Evolutionary conservation across 64 coral and sea anemone genomes (phyloP).

Genomic region (Actinia tenebrosa): DNA sequence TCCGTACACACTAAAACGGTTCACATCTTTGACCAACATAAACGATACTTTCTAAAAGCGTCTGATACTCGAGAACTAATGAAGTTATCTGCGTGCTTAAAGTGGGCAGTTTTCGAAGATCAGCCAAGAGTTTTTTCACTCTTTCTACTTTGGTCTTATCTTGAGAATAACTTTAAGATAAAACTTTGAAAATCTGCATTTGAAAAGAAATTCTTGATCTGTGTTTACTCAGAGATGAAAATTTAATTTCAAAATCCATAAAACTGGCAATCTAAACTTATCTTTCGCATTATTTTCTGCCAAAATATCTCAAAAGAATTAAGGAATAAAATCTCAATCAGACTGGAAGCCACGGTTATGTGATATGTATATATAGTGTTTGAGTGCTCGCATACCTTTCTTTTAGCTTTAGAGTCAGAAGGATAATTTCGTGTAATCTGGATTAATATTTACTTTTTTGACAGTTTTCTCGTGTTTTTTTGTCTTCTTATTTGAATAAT

Average conservation of each 20-base stretch:
- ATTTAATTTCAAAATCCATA: not conserved
- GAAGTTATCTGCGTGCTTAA: not conserved
- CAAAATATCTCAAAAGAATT: not conserved
- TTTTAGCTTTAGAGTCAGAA: not conserved
- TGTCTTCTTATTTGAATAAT: not conserved
- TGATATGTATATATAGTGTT: not conserved
- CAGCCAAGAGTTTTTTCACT: not conserved
- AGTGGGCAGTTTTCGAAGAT: not conserved
- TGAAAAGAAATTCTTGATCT: not conserved
- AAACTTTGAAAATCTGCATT: conserved; percentile 1
- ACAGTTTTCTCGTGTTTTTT: conserved; percentile 1
- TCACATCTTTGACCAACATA: too few relatives aligned
- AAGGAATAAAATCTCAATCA: not conserved
- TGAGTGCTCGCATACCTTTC: not conserved
- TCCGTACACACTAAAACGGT: too few relatives aligned
- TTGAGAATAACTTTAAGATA: not conserved
- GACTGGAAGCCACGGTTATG: not conserved
- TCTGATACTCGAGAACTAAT: not conserved
- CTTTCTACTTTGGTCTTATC: not conserved
- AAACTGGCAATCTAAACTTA: not conserved
- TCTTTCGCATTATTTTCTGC: not conserved
- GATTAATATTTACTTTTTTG: not conserved
- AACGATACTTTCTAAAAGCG: not conserved
- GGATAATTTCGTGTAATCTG: not conserved
- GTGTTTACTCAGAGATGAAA: not conserved